phyloP scores from a whole-genome alignment of 2,113 vertebrate species.

The Oryzias woworae region DNA sequence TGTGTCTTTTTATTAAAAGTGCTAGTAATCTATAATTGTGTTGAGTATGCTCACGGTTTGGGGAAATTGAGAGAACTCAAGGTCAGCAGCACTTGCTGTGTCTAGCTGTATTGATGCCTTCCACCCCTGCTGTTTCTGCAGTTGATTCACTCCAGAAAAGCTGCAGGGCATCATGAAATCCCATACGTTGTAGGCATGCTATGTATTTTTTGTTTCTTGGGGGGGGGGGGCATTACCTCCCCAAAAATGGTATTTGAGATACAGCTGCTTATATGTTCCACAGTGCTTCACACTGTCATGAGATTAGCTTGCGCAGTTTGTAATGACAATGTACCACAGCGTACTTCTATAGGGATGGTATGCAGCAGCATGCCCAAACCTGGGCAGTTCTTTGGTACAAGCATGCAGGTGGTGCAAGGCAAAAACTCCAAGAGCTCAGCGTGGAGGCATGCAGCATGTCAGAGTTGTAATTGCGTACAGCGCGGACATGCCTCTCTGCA shows the following conservation, averaged over 20 bases:
- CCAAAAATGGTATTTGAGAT: constrained; percentile 46
- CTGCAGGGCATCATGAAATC: constrained; percentile 58
- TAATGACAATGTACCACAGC: neutral
- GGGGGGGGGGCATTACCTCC: constrained; percentile 10
- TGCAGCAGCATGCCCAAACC: constrained; percentile 13
- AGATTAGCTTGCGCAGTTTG: too few species aligned
- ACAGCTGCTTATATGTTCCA: constrained; percentile 24
- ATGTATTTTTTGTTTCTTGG: constrained; percentile 80
- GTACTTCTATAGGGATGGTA: neutral
- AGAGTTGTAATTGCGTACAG: constrained; percentile 18
- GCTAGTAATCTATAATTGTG: neutral
- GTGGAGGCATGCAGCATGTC: constrained; percentile 21
- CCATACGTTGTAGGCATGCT: constrained; percentile 39
- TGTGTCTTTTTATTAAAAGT: neutral
- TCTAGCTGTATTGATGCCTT: constrained; percentile 33
- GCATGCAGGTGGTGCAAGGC: constrained; percentile 5
- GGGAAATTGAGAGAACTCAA: constrained; percentile 30
- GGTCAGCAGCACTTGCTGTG: constrained; percentile 28
- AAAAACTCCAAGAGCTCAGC: neutral
- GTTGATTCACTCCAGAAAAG: constrained; percentile 65
- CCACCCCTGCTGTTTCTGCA: constrained; percentile 25
- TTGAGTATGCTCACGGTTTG: neutral
- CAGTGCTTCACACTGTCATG: neutral
- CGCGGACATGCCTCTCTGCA: constrained; percentile 22
- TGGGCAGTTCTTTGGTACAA: constrained; percentile 4